Conservation (phyloP, 2,888 invertebrate genomes). For the Caprella mutica region DNA sequence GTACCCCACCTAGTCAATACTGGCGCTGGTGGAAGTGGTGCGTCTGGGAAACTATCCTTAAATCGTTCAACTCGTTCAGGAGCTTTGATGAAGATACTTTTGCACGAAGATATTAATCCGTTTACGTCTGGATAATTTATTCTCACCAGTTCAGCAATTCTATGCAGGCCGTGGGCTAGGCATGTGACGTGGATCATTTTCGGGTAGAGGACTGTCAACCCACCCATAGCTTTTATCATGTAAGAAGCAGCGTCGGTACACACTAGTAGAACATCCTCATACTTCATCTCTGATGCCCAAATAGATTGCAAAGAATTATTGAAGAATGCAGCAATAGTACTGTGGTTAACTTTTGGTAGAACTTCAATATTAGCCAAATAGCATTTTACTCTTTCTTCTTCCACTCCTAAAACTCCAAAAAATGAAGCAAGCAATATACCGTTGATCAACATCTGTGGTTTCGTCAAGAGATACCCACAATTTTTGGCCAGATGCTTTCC, state of each 20-base stretch:
- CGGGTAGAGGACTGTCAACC: slow-evolving; percentile 2
- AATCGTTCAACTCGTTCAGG: not conserved
- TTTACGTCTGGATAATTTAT: not conserved
- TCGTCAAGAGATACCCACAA: too few relatives aligned
- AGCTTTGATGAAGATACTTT: slow-evolving; percentile 7
- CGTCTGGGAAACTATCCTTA: not conserved
- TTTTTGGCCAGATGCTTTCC: not conserved
- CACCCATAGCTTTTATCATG: not conserved
- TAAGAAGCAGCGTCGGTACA: not conserved
- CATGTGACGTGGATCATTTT: slow-evolving; percentile 13
- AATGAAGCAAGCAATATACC: not conserved
- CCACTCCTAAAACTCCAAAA: not conserved
- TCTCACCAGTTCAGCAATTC: slow-evolving; percentile 8
- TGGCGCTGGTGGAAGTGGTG: not conserved
- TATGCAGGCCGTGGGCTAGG: slow-evolving; percentile 8
- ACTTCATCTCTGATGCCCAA: not conserved
- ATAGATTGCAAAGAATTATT: not conserved
- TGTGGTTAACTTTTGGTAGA: not conserved
- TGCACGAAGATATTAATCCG: too few relatives aligned
- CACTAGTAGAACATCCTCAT: not conserved
- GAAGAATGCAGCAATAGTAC: not conserved
- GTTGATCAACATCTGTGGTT: not conserved
- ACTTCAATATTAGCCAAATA: not conserved
- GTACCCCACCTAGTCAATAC: not conserved
- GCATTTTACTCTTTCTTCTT: not conserved